phyloP scores from a whole-genome alignment of 2,113 vertebrate species.

The Strix aluco region DNA sequence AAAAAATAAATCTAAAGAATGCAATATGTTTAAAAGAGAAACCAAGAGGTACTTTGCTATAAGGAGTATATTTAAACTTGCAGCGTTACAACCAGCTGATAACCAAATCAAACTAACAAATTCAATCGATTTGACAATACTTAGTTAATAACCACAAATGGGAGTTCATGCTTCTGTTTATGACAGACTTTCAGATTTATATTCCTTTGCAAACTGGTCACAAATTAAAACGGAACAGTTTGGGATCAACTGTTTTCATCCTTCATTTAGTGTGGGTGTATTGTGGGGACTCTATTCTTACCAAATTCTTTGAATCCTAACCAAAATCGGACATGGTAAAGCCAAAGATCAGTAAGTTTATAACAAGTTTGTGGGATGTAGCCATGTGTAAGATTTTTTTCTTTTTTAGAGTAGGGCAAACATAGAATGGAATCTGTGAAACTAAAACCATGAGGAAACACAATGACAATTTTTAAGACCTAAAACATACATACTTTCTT shows the following conservation, averaged over 20 bases:
- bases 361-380: not conserved
- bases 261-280: too few relatives aligned
- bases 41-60: not conserved
- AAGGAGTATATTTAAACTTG: not conserved
- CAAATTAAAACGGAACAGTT: not conserved
- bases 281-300: not conserved
- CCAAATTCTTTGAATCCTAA: not conserved
- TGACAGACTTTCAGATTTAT: not conserved
- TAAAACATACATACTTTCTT: not conserved
- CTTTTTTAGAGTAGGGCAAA: not conserved
- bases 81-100: too few relatives aligned
- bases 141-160: rapidly evolving
- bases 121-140: not conserved
- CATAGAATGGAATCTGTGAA: not conserved
- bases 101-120: not conserved
- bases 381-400: not conserved
- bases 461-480: not conserved
- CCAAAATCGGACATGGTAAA: not conserved
- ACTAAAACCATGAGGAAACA: not conserved
- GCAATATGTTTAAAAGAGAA: not conserved
- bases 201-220: not conserved
- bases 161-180: not conserved
- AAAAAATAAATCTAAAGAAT: not conserved
- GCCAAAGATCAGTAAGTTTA: not conserved
- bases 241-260: not conserved